Percentiles rank a stretch among this genome's conserved stretches.
Conservation (phyloP, 2,888 invertebrate genomes). For the Spicauda simplicius region DNA sequence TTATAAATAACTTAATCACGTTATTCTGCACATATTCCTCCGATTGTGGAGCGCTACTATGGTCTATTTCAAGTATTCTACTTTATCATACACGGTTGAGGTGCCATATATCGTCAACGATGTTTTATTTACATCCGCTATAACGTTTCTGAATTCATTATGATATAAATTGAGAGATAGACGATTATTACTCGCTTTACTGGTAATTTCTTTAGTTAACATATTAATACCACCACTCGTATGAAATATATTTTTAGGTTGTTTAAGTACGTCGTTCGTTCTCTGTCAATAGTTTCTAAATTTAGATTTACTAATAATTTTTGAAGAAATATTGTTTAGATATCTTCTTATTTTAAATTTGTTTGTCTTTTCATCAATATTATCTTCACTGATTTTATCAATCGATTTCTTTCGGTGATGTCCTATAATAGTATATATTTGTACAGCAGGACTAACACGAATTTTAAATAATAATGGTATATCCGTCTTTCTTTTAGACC, state of each 20-base stretch:
- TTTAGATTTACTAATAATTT: background rate
- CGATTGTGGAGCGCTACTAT: constrained; percentile 54
- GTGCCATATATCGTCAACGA: background rate
- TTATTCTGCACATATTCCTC: constrained; percentile 6
- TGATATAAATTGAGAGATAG: background rate
- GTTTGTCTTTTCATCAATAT: background rate
- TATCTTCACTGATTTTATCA: constrained; percentile 7
- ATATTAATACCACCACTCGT: background rate
- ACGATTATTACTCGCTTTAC: background rate
- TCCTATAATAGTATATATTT: background rate
- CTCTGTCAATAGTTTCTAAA: background rate
- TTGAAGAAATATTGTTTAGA: background rate
- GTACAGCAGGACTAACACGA: background rate
- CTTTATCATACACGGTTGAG: constrained; percentile 57
- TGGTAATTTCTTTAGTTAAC: background rate
- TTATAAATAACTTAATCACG: constrained; percentile 15
- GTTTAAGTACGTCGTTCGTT: background rate
- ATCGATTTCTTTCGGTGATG: background rate
- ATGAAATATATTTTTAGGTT: background rate
- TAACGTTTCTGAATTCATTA: background rate
- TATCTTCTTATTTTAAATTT: constrained; percentile 6
- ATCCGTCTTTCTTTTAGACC: background rate
- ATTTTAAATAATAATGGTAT: constrained; percentile 13
- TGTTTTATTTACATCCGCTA: background rate
- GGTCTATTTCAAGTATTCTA: constrained; percentile 74